Evolutionary conservation across 2,113 vertebrate genomes (phyloP).

Genomic region (Cyanocitta stelleri): DNA sequence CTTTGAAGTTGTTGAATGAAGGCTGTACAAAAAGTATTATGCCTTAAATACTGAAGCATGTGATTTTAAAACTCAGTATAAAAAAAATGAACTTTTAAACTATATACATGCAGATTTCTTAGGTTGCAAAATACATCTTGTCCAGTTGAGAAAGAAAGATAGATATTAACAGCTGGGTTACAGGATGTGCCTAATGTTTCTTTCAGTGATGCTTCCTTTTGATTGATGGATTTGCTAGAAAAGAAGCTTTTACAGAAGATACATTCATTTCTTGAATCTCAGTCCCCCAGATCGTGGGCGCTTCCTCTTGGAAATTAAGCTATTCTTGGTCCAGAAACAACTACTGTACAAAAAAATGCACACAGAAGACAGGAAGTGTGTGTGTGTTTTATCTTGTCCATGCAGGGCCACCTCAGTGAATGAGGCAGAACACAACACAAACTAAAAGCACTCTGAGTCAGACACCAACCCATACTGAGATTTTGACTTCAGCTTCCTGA

Average conservation of each 20-base stretch:
- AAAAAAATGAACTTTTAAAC: background rate
- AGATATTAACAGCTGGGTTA: background rate
- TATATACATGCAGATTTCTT: background rate
- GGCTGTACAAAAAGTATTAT: background rate
- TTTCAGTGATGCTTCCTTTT: background rate
- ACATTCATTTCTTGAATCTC: background rate
- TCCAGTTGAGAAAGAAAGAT: background rate
- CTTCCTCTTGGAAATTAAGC: constrained; percentile 51
- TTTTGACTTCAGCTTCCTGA: constrained; percentile 57
- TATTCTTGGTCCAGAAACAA: constrained; percentile 63
- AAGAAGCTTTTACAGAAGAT: background rate
- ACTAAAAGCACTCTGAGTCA: constrained; percentile 24
- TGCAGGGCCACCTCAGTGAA: constrained; percentile 59
- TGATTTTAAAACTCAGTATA: background rate
- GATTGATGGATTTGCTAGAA: constrained; percentile 15
- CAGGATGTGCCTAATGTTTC: background rate
- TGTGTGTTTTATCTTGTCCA: constrained; percentile 55
- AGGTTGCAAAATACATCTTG: background rate
- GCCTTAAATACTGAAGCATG: background rate
- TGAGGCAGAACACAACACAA: constrained; percentile 37
- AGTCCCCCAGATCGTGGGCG: constrained; percentile 44
- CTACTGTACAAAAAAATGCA: constrained; percentile 25
- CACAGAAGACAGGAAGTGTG: constrained; percentile 50
- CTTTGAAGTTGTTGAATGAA: background rate
- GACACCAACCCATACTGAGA: constrained; percentile 46